Percentiles rank a stretch among this genome's conserved stretches.
Conservation (phyloP, 1,140 invertebrate species). For the Hycleus phaleratus region DNA sequence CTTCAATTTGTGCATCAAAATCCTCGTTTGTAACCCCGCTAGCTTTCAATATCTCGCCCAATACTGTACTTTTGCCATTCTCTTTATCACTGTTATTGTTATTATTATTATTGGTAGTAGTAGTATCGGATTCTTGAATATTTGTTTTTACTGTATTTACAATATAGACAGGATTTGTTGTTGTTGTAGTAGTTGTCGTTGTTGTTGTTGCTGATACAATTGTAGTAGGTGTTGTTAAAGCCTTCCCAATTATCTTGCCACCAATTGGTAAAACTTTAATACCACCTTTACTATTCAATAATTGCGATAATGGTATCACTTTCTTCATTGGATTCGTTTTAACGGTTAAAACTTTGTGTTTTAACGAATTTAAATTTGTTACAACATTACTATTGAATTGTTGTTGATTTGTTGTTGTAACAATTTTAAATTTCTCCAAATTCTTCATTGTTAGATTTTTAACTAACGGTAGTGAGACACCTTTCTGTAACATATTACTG, state of each 20-base stretch:
- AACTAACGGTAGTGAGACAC: constrained; percentile 35
- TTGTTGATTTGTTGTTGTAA: constrained; percentile 26
- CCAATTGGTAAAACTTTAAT: constrained; percentile 34
- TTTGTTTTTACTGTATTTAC: constrained; percentile 8
- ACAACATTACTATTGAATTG: constrained; percentile 1
- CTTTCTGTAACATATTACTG: constrained; percentile 36
- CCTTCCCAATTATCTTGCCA: constrained; percentile 32
- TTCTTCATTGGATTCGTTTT: constrained; percentile 31
- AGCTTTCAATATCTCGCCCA: constrained; percentile 14
- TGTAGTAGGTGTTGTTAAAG: neutral
- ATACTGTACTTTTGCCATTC: neutral
- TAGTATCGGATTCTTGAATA: neutral
- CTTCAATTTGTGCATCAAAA: constrained; percentile 17
- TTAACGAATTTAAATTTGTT: constrained; percentile 14
- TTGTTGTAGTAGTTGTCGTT: neutral
- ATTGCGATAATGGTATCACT: constrained; percentile 33
- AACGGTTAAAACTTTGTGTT: constrained; percentile 36
- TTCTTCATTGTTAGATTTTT: constrained; percentile 38
- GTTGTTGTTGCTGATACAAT: neutral
- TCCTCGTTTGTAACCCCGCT: constrained; percentile 11
- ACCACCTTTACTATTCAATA: constrained; percentile 34
- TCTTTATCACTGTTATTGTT: neutral
- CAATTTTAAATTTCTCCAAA: constrained; percentile 38
- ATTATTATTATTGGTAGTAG: neutral
- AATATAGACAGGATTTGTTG: constrained; percentile 16